Conservation (phyloP, 2,888 invertebrate species). For the Epinotia brunnichana region DNA sequence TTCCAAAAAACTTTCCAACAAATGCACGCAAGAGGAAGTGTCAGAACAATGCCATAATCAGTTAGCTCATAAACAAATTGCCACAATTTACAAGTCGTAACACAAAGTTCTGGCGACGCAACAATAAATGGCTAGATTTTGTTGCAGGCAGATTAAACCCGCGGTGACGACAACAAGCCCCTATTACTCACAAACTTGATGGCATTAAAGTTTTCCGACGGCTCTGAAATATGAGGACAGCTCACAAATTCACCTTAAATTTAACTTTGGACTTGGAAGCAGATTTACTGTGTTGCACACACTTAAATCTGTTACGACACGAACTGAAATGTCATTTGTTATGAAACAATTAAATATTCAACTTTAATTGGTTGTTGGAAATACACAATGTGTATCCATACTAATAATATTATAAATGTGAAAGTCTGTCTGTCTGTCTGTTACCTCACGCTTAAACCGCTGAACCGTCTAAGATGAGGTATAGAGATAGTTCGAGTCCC, state of each 20-base stretch:
- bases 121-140: constrained; percentile 62
- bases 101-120: constrained; percentile 55
- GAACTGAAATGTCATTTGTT: too few relatives aligned
- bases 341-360: too few relatives aligned
- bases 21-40: background rate
- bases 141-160: constrained; percentile 63
- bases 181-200: constrained; percentile 71
- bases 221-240: constrained; percentile 64
- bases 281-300: constrained; percentile 37
- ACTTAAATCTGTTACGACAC: constrained; percentile 28
- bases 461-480: too few relatives aligned
- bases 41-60: constrained; percentile 11
- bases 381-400: too few relatives aligned
- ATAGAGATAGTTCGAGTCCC: too few relatives aligned
- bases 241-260: constrained; percentile 48
- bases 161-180: constrained; percentile 61
- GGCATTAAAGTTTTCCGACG: constrained; percentile 67
- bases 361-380: too few relatives aligned
- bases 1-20: background rate
- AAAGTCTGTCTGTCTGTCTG: too few relatives aligned
- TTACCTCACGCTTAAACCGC: too few relatives aligned
- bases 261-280: constrained; percentile 50
- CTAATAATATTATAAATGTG: too few relatives aligned
- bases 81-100: constrained; percentile 55
- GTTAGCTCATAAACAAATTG: constrained; percentile 50